These are phyloP conservation scores for Suncus etruscus DNA, from an alignment of 2,113 vertebrate species.

Conservation along the genomic window DNA sequence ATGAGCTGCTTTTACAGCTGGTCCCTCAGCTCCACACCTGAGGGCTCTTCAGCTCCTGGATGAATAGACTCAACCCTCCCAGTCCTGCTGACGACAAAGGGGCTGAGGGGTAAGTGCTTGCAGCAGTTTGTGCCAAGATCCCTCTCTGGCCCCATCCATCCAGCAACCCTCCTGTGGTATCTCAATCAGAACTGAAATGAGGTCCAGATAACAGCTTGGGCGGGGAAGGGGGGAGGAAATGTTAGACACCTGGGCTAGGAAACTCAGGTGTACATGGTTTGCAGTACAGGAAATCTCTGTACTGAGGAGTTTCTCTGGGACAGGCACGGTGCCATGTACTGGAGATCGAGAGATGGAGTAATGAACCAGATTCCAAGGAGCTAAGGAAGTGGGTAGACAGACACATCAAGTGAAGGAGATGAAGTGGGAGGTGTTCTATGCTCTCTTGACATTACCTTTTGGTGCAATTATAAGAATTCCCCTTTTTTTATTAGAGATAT, in stretches of 20 bases:
- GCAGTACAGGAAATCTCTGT: too few species aligned
- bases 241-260: not conserved
- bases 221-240: not conserved
- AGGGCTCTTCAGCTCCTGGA: not conserved
- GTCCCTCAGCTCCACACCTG: not conserved
- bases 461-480: not conserved
- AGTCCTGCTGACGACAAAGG: not conserved
- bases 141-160: not conserved
- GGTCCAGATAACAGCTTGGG: not conserved
- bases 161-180: not conserved
- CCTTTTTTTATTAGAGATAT: not conserved
- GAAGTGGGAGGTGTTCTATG: not conserved
- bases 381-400: not conserved
- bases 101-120: not conserved
- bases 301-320: not conserved
- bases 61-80: not conserved
- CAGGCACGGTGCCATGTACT: not conserved
- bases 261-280: not conserved
- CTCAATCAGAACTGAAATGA: not conserved
- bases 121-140: not conserved
- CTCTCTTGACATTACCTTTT: not conserved
- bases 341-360: too few species aligned
- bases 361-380: not conserved
- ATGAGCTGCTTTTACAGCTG: constrained; percentile 67
- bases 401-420: not conserved